These are phyloP conservation scores for Drosophila kanapiae DNA, from an alignment of 1,140 invertebrate genomes.

Conservation along the genomic window DNA sequence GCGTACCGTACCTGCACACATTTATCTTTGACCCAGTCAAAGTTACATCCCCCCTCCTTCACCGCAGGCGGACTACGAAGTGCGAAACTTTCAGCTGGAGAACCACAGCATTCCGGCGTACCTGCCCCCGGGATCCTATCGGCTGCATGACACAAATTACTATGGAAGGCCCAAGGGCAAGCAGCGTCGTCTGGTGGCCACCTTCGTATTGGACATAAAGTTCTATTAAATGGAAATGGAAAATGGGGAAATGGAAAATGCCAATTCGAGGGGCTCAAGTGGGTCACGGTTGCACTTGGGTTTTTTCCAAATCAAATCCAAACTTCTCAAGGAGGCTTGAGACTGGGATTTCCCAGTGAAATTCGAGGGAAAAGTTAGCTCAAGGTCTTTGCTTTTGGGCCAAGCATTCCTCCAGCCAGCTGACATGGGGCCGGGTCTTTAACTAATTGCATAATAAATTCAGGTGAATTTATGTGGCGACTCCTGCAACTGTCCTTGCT, in stretches of 20 bases:
- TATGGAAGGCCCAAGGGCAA: slow-evolving; percentile 47
- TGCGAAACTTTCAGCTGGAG: slow-evolving; percentile 63
- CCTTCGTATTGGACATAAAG: slow-evolving; percentile 51
- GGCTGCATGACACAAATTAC: slow-evolving; percentile 46
- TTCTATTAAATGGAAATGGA: slow-evolving; percentile 60
- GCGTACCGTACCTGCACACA: slow-evolving; percentile 6
- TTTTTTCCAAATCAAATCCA: background rate
- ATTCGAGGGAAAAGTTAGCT: background rate
- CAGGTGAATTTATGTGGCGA: slow-evolving; percentile 59
- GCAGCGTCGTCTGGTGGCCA: slow-evolving; percentile 36
- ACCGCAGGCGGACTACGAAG: slow-evolving; percentile 44
- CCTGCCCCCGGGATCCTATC: slow-evolving; percentile 49
- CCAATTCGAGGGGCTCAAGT: slow-evolving; percentile 32
- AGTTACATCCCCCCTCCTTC: background rate
- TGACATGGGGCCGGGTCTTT: slow-evolving; percentile 32
- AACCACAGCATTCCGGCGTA: slow-evolving; percentile 58
- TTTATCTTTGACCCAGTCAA: background rate
- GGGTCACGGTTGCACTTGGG: slow-evolving; percentile 27
- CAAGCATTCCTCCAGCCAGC: background rate
- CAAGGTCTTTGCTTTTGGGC: slow-evolving; percentile 18
- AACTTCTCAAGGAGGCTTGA: slow-evolving; percentile 15
- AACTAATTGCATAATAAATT: slow-evolving; percentile 84
- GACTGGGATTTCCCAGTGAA: slow-evolving; percentile 8
- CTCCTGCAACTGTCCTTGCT: slow-evolving; percentile 46
- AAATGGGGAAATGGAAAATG: slow-evolving; percentile 10